Evolutionary conservation across 2,888 invertebrate genomes (phyloP).

Genomic region (Iselma pallidipennis): DNA sequence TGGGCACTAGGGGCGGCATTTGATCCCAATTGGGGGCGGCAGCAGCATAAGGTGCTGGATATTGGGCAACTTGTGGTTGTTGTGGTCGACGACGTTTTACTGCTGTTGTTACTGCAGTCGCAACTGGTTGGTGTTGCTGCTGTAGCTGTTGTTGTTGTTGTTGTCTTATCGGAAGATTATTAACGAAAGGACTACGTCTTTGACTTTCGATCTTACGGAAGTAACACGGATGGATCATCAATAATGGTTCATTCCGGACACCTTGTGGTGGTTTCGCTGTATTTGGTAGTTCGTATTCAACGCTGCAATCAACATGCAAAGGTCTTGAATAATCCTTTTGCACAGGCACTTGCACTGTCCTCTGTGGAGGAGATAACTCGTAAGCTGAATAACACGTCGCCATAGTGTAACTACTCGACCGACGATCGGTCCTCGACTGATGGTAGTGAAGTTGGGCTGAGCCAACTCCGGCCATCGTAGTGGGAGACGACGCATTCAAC

Average conservation of each 20-base stretch:
- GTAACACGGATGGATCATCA: slow-evolving; percentile 90
- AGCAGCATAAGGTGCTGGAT: slow-evolving; percentile 35
- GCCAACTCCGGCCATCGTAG: background rate
- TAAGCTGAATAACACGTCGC: slow-evolving; percentile 52
- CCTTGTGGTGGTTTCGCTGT: slow-evolving; percentile 87
- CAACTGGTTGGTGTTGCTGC: slow-evolving; percentile 38
- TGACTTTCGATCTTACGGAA: slow-evolving; percentile 86
- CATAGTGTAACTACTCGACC: slow-evolving; percentile 47
- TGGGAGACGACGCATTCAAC: background rate
- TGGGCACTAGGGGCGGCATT: slow-evolving; percentile 52
- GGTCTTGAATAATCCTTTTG: slow-evolving; percentile 85
- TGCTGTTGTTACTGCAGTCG: slow-evolving; percentile 8
- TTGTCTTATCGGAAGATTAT: slow-evolving; percentile 69
- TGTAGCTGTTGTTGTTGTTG: slow-evolving; percentile 8
- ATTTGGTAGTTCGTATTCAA: slow-evolving; percentile 88
- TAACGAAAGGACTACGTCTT: slow-evolving; percentile 80
- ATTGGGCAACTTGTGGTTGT: slow-evolving; percentile 51
- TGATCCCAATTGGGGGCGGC: slow-evolving; percentile 43
- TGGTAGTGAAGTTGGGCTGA: slow-evolving; percentile 2
- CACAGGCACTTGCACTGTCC: slow-evolving; percentile 54
- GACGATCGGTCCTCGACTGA: slow-evolving; percentile 51
- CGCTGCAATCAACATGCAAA: slow-evolving; percentile 88
- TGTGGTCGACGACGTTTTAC: slow-evolving; percentile 45
- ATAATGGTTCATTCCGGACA: slow-evolving; percentile 78
- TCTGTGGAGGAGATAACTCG: slow-evolving; percentile 56